Base-by-base conservation (phyloP, 2,113 vertebrate species). In the Nannospalax galili region DNA sequence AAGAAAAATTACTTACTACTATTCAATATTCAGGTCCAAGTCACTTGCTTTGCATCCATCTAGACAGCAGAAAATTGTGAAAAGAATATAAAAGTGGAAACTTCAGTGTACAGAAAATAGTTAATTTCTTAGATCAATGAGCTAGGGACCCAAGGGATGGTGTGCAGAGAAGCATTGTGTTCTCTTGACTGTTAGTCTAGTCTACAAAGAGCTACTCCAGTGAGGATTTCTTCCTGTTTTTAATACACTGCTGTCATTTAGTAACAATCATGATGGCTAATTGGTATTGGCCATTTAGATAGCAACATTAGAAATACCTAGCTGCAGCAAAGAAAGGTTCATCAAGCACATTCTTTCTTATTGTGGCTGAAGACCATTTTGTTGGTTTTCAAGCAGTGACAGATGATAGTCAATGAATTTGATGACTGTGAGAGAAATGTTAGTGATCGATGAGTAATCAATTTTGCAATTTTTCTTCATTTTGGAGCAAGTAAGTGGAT, bases 51-150 rank as follows among this genome's bases (percentile, higher is more conserved):
- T 35, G 48, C 3, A 17, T 32, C 35, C 80, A 7, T 84, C 58
- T 48, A 45, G n/a, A 77, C 2, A 62, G 81, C 20, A 93, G 56
- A 24, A 90, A 77, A 45, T 45, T 84, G n/a, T 96, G 60, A 77
- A 28, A 78, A 78, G 20, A 81, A 69, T 58, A 58, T 19, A 42
- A 70, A 32, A 19, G 16, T 58, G 2, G 37, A 92, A 88, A 20
- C n/a, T 78, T 82, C 65, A 65, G 40, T 10, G 14, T 58, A 74
- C 5, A 72, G 75, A 95, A 90, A 94, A 81, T 48, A 74, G 64
- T 72, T 95, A n/a, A 96, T 96, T 87, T 86, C 62, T 64, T 86
- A 90, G 70, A 74, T 62, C 60, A 94, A 8, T 90, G 60, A 93
- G 60, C 64, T 69, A 48, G 45, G 45, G 16, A 37, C 52, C 14